Evolutionary conservation across 2,113 vertebrate species (phyloP).

Genomic region (Phylloscopus trochilus): DNA sequence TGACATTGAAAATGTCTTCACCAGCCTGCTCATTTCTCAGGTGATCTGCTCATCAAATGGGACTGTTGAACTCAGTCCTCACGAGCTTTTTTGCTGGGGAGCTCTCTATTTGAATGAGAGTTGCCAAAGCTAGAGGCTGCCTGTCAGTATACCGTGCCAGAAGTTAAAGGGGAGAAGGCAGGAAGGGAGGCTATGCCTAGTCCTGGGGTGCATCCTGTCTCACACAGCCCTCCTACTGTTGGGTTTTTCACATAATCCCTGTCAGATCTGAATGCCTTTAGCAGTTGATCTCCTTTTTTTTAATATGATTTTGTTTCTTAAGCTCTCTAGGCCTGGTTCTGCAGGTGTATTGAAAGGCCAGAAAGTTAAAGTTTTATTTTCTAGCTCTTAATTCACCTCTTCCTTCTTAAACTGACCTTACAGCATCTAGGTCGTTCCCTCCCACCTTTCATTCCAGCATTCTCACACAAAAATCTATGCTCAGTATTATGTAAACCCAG

Average conservation of each 20-base stretch:
- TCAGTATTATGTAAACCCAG: neutral
- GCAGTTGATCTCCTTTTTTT: neutral
- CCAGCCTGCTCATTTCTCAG: neutral
- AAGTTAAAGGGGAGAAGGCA: neutral
- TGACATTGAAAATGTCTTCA: neutral
- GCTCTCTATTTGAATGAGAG: neutral
- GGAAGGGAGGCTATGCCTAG: neutral
- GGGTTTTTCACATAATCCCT: neutral
- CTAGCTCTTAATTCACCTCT: neutral
- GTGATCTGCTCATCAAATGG: neutral
- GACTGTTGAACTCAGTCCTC: neutral
- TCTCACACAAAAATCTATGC: neutral
- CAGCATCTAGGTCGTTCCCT: neutral
- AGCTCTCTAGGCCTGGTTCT: neutral
- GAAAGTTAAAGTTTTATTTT: neutral
- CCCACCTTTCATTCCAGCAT: neutral
- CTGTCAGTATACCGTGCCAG: neutral
- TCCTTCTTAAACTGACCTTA: neutral
- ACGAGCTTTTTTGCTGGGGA: neutral
- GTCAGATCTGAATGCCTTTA: neutral
- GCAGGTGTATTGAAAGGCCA: neutral
- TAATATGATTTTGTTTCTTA: neutral
- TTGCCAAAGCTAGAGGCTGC: neutral
- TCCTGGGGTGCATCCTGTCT: too few species aligned
- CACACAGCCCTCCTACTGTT: neutral